Base-by-base conservation (phyloP, 2,888 invertebrate species). In the Junonia oenone region DNA sequence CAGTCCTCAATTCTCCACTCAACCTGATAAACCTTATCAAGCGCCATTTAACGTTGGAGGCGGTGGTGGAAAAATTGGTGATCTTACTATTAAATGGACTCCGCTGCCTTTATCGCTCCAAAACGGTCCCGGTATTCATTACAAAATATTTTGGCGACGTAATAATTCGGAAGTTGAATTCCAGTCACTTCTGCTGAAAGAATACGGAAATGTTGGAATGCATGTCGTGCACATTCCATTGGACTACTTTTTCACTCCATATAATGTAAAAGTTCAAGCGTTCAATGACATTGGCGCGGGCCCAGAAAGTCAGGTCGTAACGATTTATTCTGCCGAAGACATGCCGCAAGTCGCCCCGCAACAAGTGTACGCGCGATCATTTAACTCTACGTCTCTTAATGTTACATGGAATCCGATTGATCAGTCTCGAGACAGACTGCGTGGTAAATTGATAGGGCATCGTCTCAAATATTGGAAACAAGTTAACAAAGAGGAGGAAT, bases 1-100 rank as follows among this genome's bases (percentile, higher is more conserved):
- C 0, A 97, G 97, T 60, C 97, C 97, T 0, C 94, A 96, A 65
- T 95, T 95, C 75, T 95, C 95, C 15, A 98, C 98, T 0, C 93
- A 93, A 29, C 93, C 96, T 2, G 96, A 96, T 67, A 92, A 91
- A 61, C 98, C 98, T 0, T 93, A 93, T 64, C 93, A 93, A 68
- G 92, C 95, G 5, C 98, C 98, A 1, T 76, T 86, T 4, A 95
- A 96, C 68, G 92, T 99, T 35, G 93, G 96, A 13, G 98, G 99
- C 0, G 99, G 99, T 3, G 98, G 98, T 40, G 98, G 98, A 9
- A 98, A 98, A 82, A 97, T 97, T 60, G 98, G 98, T 0, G 98
- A 98, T 74, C 92, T 99, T 2, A 96, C 96, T 0, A 97, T 99
- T 50, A 95, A 93, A 0, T 99, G 98, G 98, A 91, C 93, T 66